Percentiles rank a stretch among this genome's conserved stretches.
phyloP scores from a whole-genome alignment of 2,888 invertebrate genomes.

The Dorcus hopei region DNA sequence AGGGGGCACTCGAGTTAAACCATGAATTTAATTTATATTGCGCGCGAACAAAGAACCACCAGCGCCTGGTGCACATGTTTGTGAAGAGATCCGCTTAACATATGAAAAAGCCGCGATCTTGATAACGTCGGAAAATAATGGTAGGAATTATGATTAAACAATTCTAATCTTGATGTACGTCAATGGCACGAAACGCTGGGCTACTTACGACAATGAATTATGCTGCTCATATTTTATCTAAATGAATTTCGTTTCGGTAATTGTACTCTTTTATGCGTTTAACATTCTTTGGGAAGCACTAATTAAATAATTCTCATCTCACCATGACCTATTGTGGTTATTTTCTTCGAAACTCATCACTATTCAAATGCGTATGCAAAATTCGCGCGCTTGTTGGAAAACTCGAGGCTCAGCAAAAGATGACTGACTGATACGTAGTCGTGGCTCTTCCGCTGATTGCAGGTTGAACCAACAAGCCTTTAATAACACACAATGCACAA shows the following conservation, averaged over 20 bases:
- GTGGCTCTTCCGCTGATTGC: slow-evolving; percentile 38
- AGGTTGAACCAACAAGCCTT: slow-evolving; percentile 37
- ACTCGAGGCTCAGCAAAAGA: slow-evolving; percentile 33
- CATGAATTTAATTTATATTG: too few species aligned
- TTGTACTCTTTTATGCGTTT: too few species aligned
- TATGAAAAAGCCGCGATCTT: neutral
- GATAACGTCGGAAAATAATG: neutral
- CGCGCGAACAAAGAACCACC: too few species aligned
- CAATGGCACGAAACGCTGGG: neutral
- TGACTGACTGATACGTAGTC: slow-evolving; percentile 33
- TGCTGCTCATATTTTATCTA: too few species aligned
- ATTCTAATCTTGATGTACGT: neutral
- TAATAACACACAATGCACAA: slow-evolving; percentile 47
- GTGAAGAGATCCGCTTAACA: neutral
- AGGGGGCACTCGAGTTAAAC: neutral
- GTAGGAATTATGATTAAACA: neutral
- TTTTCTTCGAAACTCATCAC: too few species aligned
- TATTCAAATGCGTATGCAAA: too few species aligned
- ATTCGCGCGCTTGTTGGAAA: slow-evolving; percentile 10
- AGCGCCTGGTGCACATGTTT: too few species aligned
- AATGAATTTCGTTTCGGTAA: too few species aligned
- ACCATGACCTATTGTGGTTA: too few species aligned
- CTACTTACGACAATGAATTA: too few species aligned
- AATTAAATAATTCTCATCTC: too few species aligned
- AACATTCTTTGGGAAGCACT: too few species aligned